phyloP scores from a whole-genome alignment of 2,888 invertebrate species.

The Luffia ferchaultella region DNA sequence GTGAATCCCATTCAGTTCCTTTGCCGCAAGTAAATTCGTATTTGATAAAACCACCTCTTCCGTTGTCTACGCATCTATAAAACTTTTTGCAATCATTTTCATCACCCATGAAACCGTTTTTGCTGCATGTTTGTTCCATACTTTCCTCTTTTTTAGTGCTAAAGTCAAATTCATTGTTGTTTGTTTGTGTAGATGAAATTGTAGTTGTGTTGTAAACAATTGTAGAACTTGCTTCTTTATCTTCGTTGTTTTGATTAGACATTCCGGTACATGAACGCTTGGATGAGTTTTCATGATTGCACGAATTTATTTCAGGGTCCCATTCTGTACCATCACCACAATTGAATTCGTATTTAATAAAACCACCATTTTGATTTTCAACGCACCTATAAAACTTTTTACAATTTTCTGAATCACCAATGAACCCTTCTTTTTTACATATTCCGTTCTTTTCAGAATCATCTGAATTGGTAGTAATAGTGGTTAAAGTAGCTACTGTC shows the following conservation, averaged over 20 bases:
- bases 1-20: conserved; percentile 67
- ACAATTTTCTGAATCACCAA: conserved; percentile 71
- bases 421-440: conserved; percentile 72
- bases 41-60: conserved; percentile 39
- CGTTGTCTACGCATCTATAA: conserved; percentile 59
- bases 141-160: conserved; percentile 1
- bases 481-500: not conserved
- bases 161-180: not conserved
- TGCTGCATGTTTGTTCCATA: too few relatives aligned
- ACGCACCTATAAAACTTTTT: conserved; percentile 80
- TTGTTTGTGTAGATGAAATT: not conserved
- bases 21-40: conserved; percentile 62
- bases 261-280: conserved; percentile 8
- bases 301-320: conserved; percentile 53
- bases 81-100: conserved; percentile 65
- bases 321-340: conserved; percentile 79
- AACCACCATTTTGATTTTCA: conserved; percentile 62
- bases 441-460: conserved; percentile 6
- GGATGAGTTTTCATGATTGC: conserved; percentile 6
- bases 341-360: conserved; percentile 71
- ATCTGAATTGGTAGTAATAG: not conserved
- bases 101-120: conserved; percentile 46
- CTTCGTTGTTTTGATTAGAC: not conserved
- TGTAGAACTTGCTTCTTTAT: conserved; percentile 1
- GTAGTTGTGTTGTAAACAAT: conserved; percentile 5